Percentiles rank a stretch among this genome's conserved stretches.
Conservation (phyloP, 1,140 invertebrate genomes). For the Lordiphosa stackelbergi region DNA sequence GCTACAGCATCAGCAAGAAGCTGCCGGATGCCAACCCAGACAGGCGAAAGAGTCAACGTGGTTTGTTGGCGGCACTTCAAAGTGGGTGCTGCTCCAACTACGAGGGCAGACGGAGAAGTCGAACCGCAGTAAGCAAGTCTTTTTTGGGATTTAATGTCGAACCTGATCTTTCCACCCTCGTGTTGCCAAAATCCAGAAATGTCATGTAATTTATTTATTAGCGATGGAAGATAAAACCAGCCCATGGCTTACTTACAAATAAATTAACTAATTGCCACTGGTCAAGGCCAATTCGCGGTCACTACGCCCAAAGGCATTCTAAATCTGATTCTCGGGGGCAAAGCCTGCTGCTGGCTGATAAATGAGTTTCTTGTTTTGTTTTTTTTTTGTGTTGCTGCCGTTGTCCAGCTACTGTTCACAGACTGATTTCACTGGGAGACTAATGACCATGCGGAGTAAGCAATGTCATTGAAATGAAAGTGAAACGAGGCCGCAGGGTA, state of each 20-base stretch:
- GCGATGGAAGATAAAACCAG: slow-evolving; percentile 52
- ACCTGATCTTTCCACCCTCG: neutral
- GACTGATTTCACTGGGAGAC: slow-evolving; percentile 7
- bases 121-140: no score
- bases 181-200: slow-evolving; percentile 24
- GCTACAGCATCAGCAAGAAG: neutral
- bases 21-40: slow-evolving; percentile 30
- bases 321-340: slow-evolving; percentile 48
- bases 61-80: neutral
- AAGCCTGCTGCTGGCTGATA: slow-evolving; percentile 30
- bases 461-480: neutral
- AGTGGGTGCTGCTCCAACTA: neutral
- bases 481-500: slow-evolving; percentile 4
- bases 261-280: slow-evolving; percentile 63
- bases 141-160: no score
- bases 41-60: slow-evolving; percentile 34
- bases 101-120: neutral
- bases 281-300: slow-evolving; percentile 34
- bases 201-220: slow-evolving; percentile 67
- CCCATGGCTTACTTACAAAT: slow-evolving; percentile 41
- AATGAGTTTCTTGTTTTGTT: slow-evolving; percentile 26
- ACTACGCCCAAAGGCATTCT: slow-evolving; percentile 12
- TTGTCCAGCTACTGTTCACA: slow-evolving; percentile 22
- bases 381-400: slow-evolving; percentile 3
- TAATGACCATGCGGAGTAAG: slow-evolving; percentile 23